phyloP scores from a whole-genome alignment of 2,888 invertebrate species.

The Catocala fraxini region DNA sequence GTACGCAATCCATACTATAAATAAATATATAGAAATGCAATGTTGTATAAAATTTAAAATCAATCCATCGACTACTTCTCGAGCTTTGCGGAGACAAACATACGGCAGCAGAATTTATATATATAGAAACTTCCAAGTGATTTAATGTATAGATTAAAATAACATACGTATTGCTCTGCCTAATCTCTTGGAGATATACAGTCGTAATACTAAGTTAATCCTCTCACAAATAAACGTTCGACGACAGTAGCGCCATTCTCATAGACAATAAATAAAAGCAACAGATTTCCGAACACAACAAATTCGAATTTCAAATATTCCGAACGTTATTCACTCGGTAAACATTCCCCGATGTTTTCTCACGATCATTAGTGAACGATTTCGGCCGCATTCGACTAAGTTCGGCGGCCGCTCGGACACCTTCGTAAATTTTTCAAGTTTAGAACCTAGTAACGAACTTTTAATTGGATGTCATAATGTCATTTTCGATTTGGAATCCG shows the following conservation, averaged over 20 bases:
- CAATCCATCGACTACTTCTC: no score
- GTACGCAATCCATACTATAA: no score
- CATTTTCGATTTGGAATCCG: slow-evolving; percentile 29
- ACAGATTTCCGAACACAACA: slow-evolving; percentile 38
- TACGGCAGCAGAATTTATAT: no score
- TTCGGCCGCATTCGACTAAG: slow-evolving; percentile 37
- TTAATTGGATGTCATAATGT: slow-evolving; percentile 41
- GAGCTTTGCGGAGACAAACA: no score
- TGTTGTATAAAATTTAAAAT: no score
- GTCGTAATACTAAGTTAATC: no score
- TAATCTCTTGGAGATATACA: no score
- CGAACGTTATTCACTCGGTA: slow-evolving; percentile 39
- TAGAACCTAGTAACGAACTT: slow-evolving; percentile 34
- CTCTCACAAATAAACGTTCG: no score
- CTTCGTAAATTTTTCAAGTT: slow-evolving; percentile 42
- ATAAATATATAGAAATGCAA: no score
- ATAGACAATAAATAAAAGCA: slow-evolving; percentile 37
- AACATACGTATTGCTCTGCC: no score
- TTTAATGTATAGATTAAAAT: no score
- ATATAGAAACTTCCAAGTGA: no score
- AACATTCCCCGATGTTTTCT: slow-evolving; percentile 56
- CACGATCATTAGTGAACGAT: slow-evolving; percentile 62
- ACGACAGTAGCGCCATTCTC: slow-evolving; percentile 21
- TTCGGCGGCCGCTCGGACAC: slow-evolving; percentile 40
- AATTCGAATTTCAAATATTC: slow-evolving; percentile 63